A percentile compares a stretch with the other conserved stretches of the same genome.
These are phyloP conservation scores for Drosophila navojoa DNA, from an alignment of 1,140 invertebrate species.

Conservation along the genomic window DNA sequence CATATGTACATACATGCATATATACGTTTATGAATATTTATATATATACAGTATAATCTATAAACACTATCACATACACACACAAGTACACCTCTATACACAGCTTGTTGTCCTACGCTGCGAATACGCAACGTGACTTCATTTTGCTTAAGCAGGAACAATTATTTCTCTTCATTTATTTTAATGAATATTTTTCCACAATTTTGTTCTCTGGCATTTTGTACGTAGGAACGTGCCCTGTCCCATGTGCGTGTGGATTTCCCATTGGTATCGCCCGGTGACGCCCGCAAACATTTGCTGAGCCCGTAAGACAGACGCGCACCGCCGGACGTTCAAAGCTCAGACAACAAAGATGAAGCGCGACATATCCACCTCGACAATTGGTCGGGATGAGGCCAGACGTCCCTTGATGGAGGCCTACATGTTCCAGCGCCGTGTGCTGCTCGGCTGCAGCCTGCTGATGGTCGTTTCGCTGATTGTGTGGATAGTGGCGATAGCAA, in stretches of 20 bases:
- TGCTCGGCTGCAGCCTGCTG: constrained; percentile 88
- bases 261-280: constrained; percentile 64
- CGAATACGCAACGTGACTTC: constrained; percentile 46
- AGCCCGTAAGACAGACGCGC: constrained; percentile 29
- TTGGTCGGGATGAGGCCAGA: constrained; percentile 84
- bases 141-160: constrained; percentile 19
- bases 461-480: constrained; percentile 88
- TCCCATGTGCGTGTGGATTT: constrained; percentile 80
- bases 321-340: neutral
- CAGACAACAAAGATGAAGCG: constrained; percentile 59
- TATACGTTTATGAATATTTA: too few species aligned
- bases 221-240: constrained; percentile 60
- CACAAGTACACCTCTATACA: neutral
- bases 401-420: constrained; percentile 86
- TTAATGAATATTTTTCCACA: constrained; percentile 4
- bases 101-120: constrained; percentile 2
- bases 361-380: constrained; percentile 85
- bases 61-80: too few species aligned
- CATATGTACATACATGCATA: too few species aligned
- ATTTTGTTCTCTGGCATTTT: constrained; percentile 2
- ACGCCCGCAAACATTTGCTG: constrained; percentile 42
- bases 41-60: too few species aligned
- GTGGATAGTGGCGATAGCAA: constrained; percentile 90
- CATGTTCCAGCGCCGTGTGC: constrained; percentile 88
- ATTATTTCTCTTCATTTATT: neutral